Evolutionary conservation across 2,888 invertebrate genomes (phyloP), one percentile per base, ranked within the genome.

Genomic region (Atrina japonica): DNA sequence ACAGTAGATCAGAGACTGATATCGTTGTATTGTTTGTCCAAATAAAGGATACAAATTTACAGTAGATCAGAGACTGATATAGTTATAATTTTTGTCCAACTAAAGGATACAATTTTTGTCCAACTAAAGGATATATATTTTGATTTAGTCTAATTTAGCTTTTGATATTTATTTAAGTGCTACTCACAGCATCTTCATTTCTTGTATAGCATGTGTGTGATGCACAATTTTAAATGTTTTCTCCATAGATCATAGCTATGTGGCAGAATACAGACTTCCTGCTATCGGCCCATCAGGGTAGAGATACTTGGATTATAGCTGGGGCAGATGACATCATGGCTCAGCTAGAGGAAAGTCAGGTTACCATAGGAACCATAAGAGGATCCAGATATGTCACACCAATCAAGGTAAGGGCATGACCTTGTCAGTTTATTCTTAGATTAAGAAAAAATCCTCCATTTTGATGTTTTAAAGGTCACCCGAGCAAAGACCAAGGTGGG

Each of bases 261-360:
- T 89, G 89, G 87, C 85, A 88, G 80, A 80, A 75, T 55, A 90
- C 89, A 41, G 88, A 90, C 70, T 89, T 90, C 82, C 85, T 89
- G 11, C 81, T 90, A 60, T 77, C 90, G 7, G 83, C 88, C 14
- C 89, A 90, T 70, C 75, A 81, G 14, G 86, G 85, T 23, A 77
- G 88, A 27, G 88, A 87, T 71, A 88, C 89, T 3, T 84, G 83
- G 67, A 89, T 90, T 70, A 87, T 90, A 50, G 86, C 88, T 65
- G 89, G 89, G 35, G 89, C 88, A 40, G 90, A 90, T 63, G 90
- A 90, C 75, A 87, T 90, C 73, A 81, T 89, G 80, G 86, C 89
- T 21, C 87, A 88, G 76, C 80, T 90, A 53, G 90, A 90, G 69
- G 90, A 90, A 80, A 90, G 90, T 76, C 89, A 89, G 82, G 89